phyloP scores from a whole-genome alignment of 2,888 invertebrate genomes.

The Callyntrura sp. region DNA sequence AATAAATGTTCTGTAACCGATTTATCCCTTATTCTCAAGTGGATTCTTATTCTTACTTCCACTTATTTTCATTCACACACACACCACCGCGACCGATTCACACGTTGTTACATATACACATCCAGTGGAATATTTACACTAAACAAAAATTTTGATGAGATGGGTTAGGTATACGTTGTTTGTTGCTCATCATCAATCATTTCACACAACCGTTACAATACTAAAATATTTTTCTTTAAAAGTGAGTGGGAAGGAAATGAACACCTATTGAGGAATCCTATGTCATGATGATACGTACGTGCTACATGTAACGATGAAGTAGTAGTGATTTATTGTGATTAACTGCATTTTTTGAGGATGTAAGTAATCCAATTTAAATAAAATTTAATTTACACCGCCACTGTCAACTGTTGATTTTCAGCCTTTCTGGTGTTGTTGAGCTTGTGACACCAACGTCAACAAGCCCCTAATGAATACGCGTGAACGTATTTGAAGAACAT shows the following conservation, averaged over 20 bases:
- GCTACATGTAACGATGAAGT: constrained; percentile 38
- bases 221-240: constrained; percentile 27
- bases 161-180: constrained; percentile 54
- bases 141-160: constrained; percentile 72
- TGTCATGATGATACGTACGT: background rate
- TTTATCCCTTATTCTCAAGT: constrained; percentile 63
- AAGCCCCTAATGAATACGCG: background rate
- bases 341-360: background rate
- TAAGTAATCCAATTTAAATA: background rate
- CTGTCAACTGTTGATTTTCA: too few relatives aligned
- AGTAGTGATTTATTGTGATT: constrained; percentile 29
- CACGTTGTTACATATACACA: constrained; percentile 50
- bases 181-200: constrained; percentile 73
- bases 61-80: constrained; percentile 65
- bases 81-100: constrained; percentile 13
- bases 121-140: constrained; percentile 10
- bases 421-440: background rate
- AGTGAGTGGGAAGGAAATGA: constrained; percentile 44
- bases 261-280: background rate
- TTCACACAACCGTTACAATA: constrained; percentile 39
- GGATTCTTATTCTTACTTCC: constrained; percentile 66
- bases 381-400: background rate
- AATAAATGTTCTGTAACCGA: constrained; percentile 72
- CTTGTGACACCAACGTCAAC: constrained; percentile 11
- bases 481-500: too few relatives aligned